phyloP scores from a whole-genome alignment of 2,888 invertebrate genomes.

The Elmis aenea region DNA sequence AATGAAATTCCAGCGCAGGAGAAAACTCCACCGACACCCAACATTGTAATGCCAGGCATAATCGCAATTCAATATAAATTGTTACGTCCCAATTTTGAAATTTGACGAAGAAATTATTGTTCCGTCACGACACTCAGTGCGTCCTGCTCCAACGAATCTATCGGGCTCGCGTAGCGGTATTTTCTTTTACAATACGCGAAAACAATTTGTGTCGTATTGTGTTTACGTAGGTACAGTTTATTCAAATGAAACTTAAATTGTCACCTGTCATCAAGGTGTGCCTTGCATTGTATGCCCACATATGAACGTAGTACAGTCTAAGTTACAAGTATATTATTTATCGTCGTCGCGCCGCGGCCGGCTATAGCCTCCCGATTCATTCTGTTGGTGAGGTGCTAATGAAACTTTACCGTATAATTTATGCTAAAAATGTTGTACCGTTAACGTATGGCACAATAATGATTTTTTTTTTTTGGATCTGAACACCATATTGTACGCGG shows the following conservation, averaged over 20 bases:
- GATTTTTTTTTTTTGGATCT: too few species aligned
- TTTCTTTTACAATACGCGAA: constrained; percentile 2
- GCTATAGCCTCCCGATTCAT: constrained; percentile 9
- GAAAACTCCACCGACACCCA: too few species aligned
- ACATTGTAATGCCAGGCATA: constrained; percentile 14
- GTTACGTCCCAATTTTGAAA: constrained; percentile 12
- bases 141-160: too few species aligned
- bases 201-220: constrained; percentile 3
- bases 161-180: too few species aligned
- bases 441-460: too few species aligned
- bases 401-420: constrained; percentile 15
- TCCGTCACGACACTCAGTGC: too few species aligned
- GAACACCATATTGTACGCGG: too few species aligned
- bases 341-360: constrained; percentile 5
- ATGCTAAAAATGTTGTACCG: constrained; percentile 11
- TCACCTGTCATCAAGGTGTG: constrained; percentile 32
- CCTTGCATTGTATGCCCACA: constrained; percentile 30
- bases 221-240: constrained; percentile 23
- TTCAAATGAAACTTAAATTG: constrained; percentile 27
- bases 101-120: too few species aligned
- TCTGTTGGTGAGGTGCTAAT: constrained; percentile 14
- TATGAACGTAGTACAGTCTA: constrained; percentile 16
- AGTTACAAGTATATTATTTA: constrained; percentile 16
- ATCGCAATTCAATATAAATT: constrained; percentile 14
- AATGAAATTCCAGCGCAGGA: too few species aligned